These are phyloP conservation scores for Oophaga pumilio DNA, from an alignment of 2,113 vertebrate genomes.

Conservation along the genomic window DNA sequence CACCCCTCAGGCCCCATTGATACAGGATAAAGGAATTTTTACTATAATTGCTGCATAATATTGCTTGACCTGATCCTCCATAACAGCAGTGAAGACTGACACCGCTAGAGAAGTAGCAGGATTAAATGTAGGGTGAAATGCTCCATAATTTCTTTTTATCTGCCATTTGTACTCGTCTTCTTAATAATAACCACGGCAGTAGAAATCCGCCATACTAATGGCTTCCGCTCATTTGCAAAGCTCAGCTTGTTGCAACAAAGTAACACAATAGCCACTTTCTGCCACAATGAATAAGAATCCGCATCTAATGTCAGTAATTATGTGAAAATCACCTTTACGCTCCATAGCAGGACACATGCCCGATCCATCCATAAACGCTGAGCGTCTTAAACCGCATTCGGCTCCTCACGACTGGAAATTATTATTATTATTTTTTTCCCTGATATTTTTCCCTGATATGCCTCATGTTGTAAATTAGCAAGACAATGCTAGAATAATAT, in stretches of 20 bases:
- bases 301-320: not conserved
- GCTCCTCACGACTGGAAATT: no score
- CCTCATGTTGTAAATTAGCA: not conserved
- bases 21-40: not conserved
- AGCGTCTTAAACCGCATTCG: not conserved
- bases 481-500: conserved; percentile 2
- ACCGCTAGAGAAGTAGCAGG: not conserved
- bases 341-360: not conserved
- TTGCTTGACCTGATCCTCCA: not conserved
- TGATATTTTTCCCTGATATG: not conserved
- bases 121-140: not conserved
- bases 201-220: not conserved
- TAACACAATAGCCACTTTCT: not conserved
- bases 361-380: not conserved
- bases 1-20: not conserved
- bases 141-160: not conserved
- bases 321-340: conserved; percentile 1
- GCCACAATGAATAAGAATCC: not conserved
- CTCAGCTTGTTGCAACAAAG: not conserved
- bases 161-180: not conserved
- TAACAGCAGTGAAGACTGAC: not conserved
- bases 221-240: not conserved
- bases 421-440: not conserved
- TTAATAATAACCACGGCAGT: not conserved
- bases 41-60: not conserved